Percentiles rank a stretch among this genome's conserved stretches.
phyloP scores from a whole-genome alignment of 1,140 invertebrate genomes.

The Steinernema feltiae region DNA sequence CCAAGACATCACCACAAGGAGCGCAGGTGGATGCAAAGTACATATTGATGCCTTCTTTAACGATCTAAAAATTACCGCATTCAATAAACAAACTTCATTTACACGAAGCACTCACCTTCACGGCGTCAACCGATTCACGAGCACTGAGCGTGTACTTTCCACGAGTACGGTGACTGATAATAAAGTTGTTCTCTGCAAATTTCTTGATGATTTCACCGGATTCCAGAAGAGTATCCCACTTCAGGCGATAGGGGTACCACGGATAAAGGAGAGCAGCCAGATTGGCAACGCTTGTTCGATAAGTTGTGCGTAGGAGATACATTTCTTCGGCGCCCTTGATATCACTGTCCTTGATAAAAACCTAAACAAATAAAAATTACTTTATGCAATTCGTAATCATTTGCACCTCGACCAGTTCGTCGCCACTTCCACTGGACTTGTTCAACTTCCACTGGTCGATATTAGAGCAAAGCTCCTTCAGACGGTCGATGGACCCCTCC shows the following conservation, averaged over 20 bases:
- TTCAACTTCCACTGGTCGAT: background rate
- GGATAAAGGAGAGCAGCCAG: background rate
- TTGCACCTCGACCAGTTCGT: background rate
- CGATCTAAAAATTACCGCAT: background rate
- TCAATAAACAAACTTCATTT: too few relatives aligned
- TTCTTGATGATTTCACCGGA: background rate
- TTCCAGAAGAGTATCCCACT: background rate
- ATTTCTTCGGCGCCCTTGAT: background rate
- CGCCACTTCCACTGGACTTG: background rate
- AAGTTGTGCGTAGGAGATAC: background rate
- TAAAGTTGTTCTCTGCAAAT: background rate
- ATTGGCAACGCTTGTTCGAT: background rate
- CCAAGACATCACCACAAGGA: background rate
- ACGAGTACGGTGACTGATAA: background rate
- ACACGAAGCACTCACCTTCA: background rate
- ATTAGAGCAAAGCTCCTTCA: background rate
- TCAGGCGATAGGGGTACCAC: background rate
- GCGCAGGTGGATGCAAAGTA: background rate
- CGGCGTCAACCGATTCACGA: background rate
- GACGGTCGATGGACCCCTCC: background rate
- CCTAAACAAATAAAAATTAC: background rate
- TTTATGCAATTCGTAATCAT: background rate
- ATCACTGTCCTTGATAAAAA: background rate
- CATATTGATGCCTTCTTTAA: background rate
- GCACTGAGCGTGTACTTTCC: background rate